Conservation (phyloP, 2,888 invertebrate genomes). For the Melinopterus prodromus region DNA sequence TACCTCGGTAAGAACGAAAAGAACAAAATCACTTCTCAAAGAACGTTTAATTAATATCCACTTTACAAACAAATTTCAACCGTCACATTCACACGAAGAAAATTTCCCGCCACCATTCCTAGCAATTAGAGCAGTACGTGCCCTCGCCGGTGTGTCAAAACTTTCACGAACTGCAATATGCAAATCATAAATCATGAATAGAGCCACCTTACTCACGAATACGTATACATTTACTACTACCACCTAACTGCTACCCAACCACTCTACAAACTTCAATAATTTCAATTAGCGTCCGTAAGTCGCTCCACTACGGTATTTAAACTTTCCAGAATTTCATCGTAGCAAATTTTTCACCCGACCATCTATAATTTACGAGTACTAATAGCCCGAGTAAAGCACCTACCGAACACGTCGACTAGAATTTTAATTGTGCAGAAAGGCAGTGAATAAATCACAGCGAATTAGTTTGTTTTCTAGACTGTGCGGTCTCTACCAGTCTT, state of each 20-base stretch:
- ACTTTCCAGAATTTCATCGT: neutral
- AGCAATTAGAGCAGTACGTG: neutral
- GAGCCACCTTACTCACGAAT: neutral
- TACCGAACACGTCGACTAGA: neutral
- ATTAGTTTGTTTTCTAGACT: neutral
- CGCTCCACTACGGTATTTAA: neutral
- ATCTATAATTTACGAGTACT: neutral
- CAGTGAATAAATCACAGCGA: neutral
- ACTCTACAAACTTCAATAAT: neutral
- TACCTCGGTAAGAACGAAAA: too few relatives aligned
- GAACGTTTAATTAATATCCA: too few relatives aligned
- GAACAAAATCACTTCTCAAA: too few relatives aligned
- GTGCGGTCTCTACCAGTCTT: too few relatives aligned
- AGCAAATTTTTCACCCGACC: neutral
- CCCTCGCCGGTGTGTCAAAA: neutral
- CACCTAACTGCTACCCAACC: neutral
- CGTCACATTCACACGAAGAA: too few relatives aligned
- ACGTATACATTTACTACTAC: neutral
- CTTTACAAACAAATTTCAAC: too few relatives aligned
- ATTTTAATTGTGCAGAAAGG: neutral
- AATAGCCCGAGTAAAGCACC: neutral
- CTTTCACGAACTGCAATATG: neutral
- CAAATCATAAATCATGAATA: conserved; percentile 4
- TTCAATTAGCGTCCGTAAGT: neutral
- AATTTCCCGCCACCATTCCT: neutral